A percentile compares a stretch with the other conserved stretches of the same genome.
These are phyloP conservation scores for Heliothis peltigera DNA, from an alignment of 2,888 invertebrate species.

Conservation along the genomic window DNA sequence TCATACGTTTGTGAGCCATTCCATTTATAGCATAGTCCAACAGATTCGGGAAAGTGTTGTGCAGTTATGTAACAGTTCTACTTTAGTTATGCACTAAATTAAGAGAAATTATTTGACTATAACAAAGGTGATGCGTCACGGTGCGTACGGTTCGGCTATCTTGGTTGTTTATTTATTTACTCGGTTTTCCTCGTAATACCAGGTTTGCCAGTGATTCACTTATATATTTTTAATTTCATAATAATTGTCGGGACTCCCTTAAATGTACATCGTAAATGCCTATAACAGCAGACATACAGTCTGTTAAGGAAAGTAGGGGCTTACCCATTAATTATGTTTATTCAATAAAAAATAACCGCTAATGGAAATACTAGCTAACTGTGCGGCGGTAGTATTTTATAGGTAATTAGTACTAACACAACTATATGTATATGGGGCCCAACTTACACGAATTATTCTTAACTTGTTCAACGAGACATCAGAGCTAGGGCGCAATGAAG, in stretches of 20 bases:
- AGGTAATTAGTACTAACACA: too few species aligned
- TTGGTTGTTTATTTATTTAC: conserved; percentile 18
- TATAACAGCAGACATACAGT: neutral
- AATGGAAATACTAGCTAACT: too few species aligned
- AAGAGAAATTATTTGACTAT: neutral
- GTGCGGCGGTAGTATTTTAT: too few species aligned
- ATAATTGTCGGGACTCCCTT: conserved; percentile 22
- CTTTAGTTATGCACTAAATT: neutral
- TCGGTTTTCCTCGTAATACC: conserved; percentile 40
- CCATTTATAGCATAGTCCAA: neutral
- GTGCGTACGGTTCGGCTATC: neutral
- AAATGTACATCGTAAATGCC: neutral
- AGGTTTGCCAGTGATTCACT: conserved; percentile 1
- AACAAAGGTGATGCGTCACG: neutral
- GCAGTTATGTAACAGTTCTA: neutral
- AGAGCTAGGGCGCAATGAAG: too few species aligned
- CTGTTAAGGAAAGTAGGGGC: conserved; percentile 26
- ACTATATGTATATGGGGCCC: too few species aligned
- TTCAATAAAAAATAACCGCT: neutral
- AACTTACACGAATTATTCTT: too few species aligned
- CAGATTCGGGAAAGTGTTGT: neutral
- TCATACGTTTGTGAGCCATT: neutral
- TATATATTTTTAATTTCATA: conserved; percentile 8
- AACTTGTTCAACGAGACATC: too few species aligned
- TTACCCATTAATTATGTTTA: conserved; percentile 23